Evolutionary conservation across 2,888 invertebrate genomes (phyloP).

Genomic region (Calameuta filiformis): DNA sequence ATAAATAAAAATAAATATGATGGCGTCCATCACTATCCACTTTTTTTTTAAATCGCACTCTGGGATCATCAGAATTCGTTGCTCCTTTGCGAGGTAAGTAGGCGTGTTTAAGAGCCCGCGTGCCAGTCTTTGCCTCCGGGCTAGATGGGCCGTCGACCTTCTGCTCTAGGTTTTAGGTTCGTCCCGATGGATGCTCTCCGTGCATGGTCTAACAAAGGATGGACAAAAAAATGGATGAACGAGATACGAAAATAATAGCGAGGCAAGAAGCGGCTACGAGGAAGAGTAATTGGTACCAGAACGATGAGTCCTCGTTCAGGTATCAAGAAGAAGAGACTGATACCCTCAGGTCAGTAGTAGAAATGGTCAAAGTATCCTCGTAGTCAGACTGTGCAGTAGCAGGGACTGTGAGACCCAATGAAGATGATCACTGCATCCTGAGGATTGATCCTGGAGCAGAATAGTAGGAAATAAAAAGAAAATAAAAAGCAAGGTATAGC

Average conservation of each 20-base stretch:
- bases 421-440: not conserved
- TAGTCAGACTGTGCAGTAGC: not conserved
- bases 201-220: conserved; percentile 22
- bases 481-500: not conserved
- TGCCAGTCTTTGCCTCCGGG: conserved; percentile 9
- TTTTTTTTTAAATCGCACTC: not conserved
- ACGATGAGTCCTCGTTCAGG: not conserved
- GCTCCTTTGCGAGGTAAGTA: not conserved
- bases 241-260: not conserved
- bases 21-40: not conserved
- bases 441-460: not conserved
- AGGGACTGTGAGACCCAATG: not conserved
- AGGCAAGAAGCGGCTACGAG: not conserved
- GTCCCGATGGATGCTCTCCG: conserved; percentile 7
- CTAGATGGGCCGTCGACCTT: conserved; percentile 45
- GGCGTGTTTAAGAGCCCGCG: not conserved
- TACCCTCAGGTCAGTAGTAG: not conserved
- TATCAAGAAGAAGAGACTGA: not conserved
- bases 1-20: not conserved
- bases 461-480: not conserved
- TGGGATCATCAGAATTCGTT: not conserved
- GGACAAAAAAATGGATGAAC: conserved; percentile 11
- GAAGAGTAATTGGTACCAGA: not conserved
- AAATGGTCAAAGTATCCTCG: not conserved
- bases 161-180: conserved; percentile 15